A percentile compares a stretch with the other conserved stretches of the same genome.
Evolutionary conservation across 2,113 vertebrate genomes (phyloP).

Genomic region (Carollia perspicillata): DNA sequence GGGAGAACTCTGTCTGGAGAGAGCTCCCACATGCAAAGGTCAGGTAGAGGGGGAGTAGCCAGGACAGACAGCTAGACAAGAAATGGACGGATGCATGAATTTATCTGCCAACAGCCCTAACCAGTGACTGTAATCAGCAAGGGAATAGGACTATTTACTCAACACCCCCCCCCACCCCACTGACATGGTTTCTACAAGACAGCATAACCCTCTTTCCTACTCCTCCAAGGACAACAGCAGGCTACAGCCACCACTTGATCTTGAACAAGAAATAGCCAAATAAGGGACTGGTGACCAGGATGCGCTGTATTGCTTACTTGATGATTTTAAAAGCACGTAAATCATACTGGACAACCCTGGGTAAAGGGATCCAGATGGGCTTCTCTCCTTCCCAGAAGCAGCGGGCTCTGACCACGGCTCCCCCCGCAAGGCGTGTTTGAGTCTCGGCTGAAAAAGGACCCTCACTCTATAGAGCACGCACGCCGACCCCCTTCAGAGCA

Average conservation of each 20-base stretch:
- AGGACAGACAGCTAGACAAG: background rate
- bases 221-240: background rate
- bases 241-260: background rate
- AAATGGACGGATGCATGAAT: background rate
- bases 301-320: background rate
- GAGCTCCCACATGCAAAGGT: background rate
- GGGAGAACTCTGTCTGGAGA: background rate
- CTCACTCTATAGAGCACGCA: background rate
- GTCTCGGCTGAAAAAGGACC: background rate
- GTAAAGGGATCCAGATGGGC: background rate
- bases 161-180: background rate
- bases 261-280: background rate
- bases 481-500: background rate
- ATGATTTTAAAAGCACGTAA: background rate
- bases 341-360: background rate
- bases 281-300: background rate
- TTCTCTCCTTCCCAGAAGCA: background rate
- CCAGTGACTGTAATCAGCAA: background rate
- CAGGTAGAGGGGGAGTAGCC: background rate
- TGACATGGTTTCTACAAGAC: background rate
- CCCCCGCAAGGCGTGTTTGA: background rate
- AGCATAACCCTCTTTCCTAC: background rate
- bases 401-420: background rate
- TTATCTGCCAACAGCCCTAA: background rate
- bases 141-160: background rate